phyloP scores from a whole-genome alignment of 1,140 invertebrate genomes.

The Nomia melanderi region DNA sequence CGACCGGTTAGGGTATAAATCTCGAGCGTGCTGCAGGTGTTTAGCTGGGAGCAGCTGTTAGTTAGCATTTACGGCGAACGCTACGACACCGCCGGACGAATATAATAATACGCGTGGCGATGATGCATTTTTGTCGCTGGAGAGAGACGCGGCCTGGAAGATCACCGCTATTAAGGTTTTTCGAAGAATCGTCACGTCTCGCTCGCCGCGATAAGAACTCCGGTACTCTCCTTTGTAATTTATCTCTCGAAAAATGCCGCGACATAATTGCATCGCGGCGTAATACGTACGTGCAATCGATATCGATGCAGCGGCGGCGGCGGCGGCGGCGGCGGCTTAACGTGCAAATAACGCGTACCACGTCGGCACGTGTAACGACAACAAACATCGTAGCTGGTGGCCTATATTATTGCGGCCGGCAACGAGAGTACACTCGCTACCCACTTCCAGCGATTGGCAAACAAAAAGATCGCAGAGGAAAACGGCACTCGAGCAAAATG shows the following conservation, averaged over 20 bases:
- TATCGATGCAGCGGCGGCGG: neutral
- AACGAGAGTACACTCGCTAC: slow-evolving; percentile 5
- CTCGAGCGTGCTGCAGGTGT: slow-evolving; percentile 43
- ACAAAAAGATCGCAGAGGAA: slow-evolving; percentile 49
- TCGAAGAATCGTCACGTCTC: neutral
- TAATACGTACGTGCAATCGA: neutral
- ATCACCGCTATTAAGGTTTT: neutral
- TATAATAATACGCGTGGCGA: neutral
- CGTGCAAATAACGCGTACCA: neutral
- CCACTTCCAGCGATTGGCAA: slow-evolving; percentile 23
- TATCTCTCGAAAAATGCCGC: neutral
- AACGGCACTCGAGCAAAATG: slow-evolving; percentile 62
- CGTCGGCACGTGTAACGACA: slow-evolving; percentile 10
- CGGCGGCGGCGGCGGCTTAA: neutral
- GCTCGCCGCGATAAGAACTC: slow-evolving; percentile 15
- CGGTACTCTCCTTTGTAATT: neutral
- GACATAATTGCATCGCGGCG: neutral
- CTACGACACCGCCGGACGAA: slow-evolving; percentile 52
- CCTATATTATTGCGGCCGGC: slow-evolving; percentile 24
- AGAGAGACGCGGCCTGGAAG: too few species aligned
- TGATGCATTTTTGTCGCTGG: too few species aligned
- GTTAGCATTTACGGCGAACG: slow-evolving; percentile 24
- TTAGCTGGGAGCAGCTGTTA: slow-evolving; percentile 45
- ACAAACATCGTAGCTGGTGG: slow-evolving; percentile 18
- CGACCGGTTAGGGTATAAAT: too few species aligned